Percentiles rank a stretch among this genome's conserved stretches.
Conservation (phyloP, 2,888 invertebrate genomes). For the Drosophila anomelani region DNA sequence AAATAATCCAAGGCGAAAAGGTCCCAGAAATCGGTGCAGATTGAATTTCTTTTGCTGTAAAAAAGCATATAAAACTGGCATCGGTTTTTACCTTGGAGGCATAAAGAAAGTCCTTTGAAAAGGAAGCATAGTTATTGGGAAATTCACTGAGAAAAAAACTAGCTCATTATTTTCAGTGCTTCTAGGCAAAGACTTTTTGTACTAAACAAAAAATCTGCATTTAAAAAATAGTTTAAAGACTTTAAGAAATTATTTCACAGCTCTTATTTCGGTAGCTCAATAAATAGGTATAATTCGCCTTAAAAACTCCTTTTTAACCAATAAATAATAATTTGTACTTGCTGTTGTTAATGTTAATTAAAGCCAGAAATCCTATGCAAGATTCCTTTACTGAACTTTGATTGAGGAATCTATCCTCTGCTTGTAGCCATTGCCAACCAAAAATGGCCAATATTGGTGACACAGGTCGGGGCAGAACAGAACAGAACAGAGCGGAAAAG, state of each 20-base stretch:
- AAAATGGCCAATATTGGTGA: constrained; percentile 16
- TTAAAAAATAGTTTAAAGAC: not conserved
- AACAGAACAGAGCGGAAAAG: not conserved
- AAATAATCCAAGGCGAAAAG: constrained; percentile 8
- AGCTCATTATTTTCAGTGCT: not conserved
- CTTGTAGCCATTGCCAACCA: not conserved
- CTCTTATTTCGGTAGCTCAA: not conserved
- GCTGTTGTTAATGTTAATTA: too few relatives aligned
- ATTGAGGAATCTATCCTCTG: not conserved
- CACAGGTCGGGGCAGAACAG: not conserved
- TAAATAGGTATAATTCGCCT: not conserved
- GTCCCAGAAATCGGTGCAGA: not conserved
- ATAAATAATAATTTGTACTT: not conserved
- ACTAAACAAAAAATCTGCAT: not conserved
- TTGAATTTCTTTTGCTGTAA: constrained; percentile 1
- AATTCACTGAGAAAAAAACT: not conserved
- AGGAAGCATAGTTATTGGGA: not conserved
- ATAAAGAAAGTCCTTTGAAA: not conserved
- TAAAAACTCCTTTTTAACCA: not conserved
- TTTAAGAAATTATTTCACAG: not conserved
- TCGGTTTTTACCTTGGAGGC: not conserved
- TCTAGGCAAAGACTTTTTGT: not conserved
- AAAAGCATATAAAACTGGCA: constrained; percentile 1
- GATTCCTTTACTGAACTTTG: not conserved
- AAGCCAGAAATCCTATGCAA: not conserved